These are phyloP conservation scores for Ochropleura leucogaster DNA, from an alignment of 2,888 invertebrate species.

Conservation along the genomic window DNA sequence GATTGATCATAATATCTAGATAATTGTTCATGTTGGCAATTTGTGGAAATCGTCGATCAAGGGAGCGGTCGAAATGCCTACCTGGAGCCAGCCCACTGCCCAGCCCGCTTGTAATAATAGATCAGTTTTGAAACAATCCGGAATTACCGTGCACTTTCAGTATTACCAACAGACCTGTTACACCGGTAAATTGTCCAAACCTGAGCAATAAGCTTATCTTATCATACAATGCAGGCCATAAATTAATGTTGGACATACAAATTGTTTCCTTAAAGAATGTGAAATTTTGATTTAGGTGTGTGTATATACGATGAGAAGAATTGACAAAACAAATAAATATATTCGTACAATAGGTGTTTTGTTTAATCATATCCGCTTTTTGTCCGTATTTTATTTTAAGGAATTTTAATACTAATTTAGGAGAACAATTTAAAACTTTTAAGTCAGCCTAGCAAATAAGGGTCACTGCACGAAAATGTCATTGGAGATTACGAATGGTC, in stretches of 20 bases:
- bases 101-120: slow-evolving; percentile 52
- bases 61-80: slow-evolving; percentile 49
- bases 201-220: slow-evolving; percentile 44
- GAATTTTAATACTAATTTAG: not conserved
- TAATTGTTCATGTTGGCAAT: slow-evolving; percentile 39
- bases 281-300: not conserved
- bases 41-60: slow-evolving; percentile 28
- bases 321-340: not conserved
- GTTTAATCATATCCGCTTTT: slow-evolving; percentile 1
- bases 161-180: slow-evolving; percentile 53
- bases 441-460: not conserved
- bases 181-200: slow-evolving; percentile 44
- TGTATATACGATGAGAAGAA: not conserved
- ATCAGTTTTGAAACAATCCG: slow-evolving; percentile 60
- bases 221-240: slow-evolving; percentile 20
- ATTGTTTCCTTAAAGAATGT: not conserved
- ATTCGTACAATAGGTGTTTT: not conserved
- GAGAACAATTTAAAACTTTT: not conserved
- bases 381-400: not conserved
- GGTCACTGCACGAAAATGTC: slow-evolving; percentile 19
- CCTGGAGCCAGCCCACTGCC: slow-evolving; percentile 10
- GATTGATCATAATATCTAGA: slow-evolving; percentile 9
- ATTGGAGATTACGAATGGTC: slow-evolving; percentile 8
- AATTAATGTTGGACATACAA: slow-evolving; percentile 11
- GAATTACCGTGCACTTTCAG: slow-evolving; percentile 63